A percentile compares a stretch with the other conserved stretches of the same genome.
These are phyloP conservation scores for Cinclus cinclus DNA, from an alignment of 2,113 vertebrate species.

Conservation along the genomic window DNA sequence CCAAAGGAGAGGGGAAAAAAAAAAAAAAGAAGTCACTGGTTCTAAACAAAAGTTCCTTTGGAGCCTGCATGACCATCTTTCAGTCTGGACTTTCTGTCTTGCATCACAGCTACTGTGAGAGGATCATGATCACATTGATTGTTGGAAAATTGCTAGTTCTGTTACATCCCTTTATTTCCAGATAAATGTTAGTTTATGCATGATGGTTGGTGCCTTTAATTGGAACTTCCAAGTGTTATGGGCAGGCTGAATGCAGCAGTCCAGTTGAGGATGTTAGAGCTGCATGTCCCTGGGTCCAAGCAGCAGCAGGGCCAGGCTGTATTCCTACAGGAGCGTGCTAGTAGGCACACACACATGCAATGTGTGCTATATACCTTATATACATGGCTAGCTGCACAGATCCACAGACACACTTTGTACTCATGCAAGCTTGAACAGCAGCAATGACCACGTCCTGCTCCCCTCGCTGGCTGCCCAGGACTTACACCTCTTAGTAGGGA, in stretches of 20 bases:
- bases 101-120: not conserved
- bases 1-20: too few species aligned
- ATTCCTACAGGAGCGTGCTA: not conserved
- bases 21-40: not conserved
- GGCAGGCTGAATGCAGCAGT: not conserved
- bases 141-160: not conserved
- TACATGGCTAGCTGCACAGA: not conserved
- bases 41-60: not conserved
- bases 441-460: not conserved
- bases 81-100: not conserved
- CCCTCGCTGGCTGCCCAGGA: fast-evolving
- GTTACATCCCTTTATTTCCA: not conserved
- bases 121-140: fast-evolving
- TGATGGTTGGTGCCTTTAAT: not conserved
- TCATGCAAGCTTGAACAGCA: not conserved
- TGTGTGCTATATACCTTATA: not conserved
- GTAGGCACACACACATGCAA: not conserved
- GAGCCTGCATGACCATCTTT: not conserved
- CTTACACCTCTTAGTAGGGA: not conserved
- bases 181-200: not conserved
- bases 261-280: not conserved
- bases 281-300: not conserved
- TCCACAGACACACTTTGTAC: not conserved
- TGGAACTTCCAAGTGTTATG: not conserved
- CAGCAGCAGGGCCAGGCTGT: not conserved